These are phyloP conservation scores for Echinarachnius parma DNA, from an alignment of 53 echinoderm and acorn worm genomes.

Conservation along the genomic window DNA sequence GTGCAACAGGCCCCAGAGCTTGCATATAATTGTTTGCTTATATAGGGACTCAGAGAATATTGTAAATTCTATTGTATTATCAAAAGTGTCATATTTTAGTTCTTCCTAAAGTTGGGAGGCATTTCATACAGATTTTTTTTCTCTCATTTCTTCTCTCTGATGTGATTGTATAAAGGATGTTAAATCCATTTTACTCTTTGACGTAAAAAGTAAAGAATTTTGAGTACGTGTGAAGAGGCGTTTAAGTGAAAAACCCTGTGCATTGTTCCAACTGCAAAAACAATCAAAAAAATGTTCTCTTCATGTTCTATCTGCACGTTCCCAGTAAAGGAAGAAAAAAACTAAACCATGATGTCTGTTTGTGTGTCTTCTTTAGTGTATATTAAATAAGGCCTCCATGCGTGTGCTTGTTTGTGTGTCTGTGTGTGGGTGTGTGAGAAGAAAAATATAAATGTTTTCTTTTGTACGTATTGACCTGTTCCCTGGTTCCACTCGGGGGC, in stretches of 20 bases:
- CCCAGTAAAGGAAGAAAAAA: constrained; percentile 49
- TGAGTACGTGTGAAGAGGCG: constrained; percentile 35
- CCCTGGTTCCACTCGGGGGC: no score
- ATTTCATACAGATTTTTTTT: constrained; percentile 33
- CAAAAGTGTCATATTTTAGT: constrained; percentile 19
- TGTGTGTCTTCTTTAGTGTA: no score
- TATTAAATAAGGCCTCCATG: no score
- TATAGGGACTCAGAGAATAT: background rate
- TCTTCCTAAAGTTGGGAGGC: constrained; percentile 37
- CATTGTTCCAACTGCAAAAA: constrained; percentile 26
- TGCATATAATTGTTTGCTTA: no score
- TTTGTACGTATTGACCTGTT: no score
- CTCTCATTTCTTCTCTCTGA: constrained; percentile 13
- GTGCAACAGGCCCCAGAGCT: no score
- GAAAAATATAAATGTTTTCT: no score
- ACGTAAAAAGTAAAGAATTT: constrained; percentile 17
- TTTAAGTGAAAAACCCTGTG: constrained; percentile 37
- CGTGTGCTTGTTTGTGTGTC: no score
- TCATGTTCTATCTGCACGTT: constrained; percentile 44
- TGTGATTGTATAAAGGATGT: constrained; percentile 41
- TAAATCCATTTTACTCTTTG: constrained; percentile 2
- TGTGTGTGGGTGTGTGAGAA: no score
- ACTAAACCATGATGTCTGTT: no score
- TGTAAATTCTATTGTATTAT: background rate
- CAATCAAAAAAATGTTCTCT: constrained; percentile 22